A percentile compares a stretch with the other conserved stretches of the same genome.
Evolutionary conservation across 2,888 invertebrate species (phyloP).

Genomic region (Schizotus pectinicornis): DNA sequence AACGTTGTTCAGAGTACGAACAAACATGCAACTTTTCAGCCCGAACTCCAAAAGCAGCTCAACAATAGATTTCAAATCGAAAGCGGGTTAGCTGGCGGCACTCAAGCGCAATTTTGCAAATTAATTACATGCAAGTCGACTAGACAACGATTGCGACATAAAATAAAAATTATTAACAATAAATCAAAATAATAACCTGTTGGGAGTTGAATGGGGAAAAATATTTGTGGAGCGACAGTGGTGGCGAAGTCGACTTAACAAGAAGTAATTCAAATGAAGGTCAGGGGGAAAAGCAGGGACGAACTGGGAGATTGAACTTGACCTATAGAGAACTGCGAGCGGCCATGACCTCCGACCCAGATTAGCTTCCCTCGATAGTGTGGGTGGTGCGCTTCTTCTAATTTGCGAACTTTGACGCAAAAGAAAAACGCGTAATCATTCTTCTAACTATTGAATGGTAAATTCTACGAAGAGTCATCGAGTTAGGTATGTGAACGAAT

Average conservation of each 20-base stretch:
- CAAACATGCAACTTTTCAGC: no score
- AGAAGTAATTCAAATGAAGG: slow-evolving; percentile 29
- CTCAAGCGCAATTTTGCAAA: neutral
- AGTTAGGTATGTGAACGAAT: no score
- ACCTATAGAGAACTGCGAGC: slow-evolving; percentile 41
- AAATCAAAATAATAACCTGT: neutral
- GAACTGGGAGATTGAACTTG: slow-evolving; percentile 45
- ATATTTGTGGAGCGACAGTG: neutral
- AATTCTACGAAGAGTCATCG: no score
- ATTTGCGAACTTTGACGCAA: neutral
- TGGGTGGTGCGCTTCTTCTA: slow-evolving; percentile 28
- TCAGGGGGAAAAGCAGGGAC: slow-evolving; percentile 28
- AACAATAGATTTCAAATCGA: no score
- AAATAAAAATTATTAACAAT: neutral
- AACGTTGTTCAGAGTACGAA: neutral
- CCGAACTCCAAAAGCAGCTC: no score
- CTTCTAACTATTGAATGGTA: no score
- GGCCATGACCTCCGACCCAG: slow-evolving; percentile 46
- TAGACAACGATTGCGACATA: neutral
- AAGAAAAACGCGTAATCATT: neutral
- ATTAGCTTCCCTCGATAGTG: slow-evolving; percentile 39
- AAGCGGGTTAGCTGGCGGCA: no score
- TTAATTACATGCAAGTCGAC: neutral
- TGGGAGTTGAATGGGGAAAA: no score
- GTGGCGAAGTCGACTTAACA: neutral